Evolutionary conservation across 2,797 vertebrate genomes (phyloP), one percentile per base, ranked within the genome.

Genomic region (Eulemur rubriventer): DNA sequence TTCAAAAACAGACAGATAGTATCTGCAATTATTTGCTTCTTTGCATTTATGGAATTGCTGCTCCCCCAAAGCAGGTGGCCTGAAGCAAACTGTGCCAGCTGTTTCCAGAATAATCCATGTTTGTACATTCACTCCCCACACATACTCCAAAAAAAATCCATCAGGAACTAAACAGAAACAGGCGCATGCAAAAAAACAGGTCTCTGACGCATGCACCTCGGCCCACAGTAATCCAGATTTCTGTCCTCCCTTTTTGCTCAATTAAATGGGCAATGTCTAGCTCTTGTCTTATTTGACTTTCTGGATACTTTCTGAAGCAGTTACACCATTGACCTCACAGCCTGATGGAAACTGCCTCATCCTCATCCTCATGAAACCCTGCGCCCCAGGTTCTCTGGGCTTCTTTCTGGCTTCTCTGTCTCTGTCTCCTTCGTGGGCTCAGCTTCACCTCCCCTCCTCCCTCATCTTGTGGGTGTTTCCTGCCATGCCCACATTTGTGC

Each of bases 21-120:
- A 97, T 97, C 97, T 96, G 84, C 69, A 96, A 96, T 96, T 94
- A 94, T 94, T 93, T 96, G 69, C 94, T 97, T 79, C 73, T 97
- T 96, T 98, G 95, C 89, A 57, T 82, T 97, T 96, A 94, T 92
- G 87, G 94, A 96, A 97, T 97, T 96, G 91, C 63, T 96, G 46
- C 82, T 95, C 22, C 65, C 59, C 48, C 69, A 67, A 87, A 97
- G 94, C 97, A 97, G 97, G 97, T 97, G 96, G 94, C 95, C 97
- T 97, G 80, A 95, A 97, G 93, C 80, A 96, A 95, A 89, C 86
- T 33, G 57, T 95, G 93, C 94, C 96, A 96, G 91, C 96, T 97
- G 91, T 73, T 97, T 97, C 89, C 80, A 95, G 95, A 96, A 93
- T 92, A 50, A 89, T 93, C 86, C 84, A 67, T 86, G 75, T 95